These are phyloP conservation scores for Hecatera dysodea DNA, from an alignment of 2,888 invertebrate species.

Conservation along the genomic window DNA sequence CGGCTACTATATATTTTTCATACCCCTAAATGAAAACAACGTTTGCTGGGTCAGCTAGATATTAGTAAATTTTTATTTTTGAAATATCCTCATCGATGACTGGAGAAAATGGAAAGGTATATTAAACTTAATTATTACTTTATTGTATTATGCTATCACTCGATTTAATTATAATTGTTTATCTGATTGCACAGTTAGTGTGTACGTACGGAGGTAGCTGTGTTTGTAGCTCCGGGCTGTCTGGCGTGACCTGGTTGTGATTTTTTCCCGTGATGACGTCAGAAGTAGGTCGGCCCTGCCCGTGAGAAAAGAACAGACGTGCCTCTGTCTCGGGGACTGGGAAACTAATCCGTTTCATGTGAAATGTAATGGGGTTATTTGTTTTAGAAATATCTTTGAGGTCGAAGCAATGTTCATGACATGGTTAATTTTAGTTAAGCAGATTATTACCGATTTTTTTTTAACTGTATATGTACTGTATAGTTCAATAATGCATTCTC, in stretches of 20 bases:
- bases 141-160: not conserved
- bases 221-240: conserved; percentile 29
- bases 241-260: conserved; percentile 59
- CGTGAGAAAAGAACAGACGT: conserved; percentile 53
- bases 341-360: conserved; percentile 39
- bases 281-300: conserved; percentile 50
- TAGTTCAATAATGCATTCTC: too few species aligned
- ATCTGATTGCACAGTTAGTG: not conserved
- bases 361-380: conserved; percentile 6
- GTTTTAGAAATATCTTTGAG: not conserved
- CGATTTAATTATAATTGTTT: conserved; percentile 1
- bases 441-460: too few species aligned
- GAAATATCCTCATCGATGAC: too few species aligned
- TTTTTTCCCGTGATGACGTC: conserved; percentile 55
- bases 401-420: not conserved
- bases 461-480: too few species aligned
- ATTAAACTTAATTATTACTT: too few species aligned
- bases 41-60: too few species aligned
- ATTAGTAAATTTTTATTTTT: too few species aligned
- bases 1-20: too few species aligned
- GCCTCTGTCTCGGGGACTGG: conserved; percentile 7
- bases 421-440: not conserved
- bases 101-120: too few species aligned
- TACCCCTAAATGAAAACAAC: too few species aligned
- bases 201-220: not conserved